Evolutionary conservation across 2,113 vertebrate species (phyloP).

Genomic region (Erythrolamprus reginae): DNA sequence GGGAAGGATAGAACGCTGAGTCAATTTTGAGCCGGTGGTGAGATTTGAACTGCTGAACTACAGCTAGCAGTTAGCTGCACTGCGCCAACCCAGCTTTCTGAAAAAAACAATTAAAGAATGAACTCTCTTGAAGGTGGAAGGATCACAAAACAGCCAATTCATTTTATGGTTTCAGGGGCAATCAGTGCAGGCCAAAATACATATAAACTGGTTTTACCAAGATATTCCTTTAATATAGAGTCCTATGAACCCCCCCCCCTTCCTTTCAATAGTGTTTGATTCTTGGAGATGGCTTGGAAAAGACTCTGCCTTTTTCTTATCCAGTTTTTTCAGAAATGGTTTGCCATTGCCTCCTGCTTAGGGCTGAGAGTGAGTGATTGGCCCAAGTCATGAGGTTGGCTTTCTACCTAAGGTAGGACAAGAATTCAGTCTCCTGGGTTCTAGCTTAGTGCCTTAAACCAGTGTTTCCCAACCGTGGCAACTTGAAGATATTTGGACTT

Average conservation of each 20-base stretch:
- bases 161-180: neutral
- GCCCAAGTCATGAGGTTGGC: neutral
- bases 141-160: neutral
- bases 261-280: neutral
- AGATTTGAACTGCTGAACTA: too few species aligned
- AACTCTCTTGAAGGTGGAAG: neutral
- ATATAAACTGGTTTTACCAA: neutral
- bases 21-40: too few species aligned
- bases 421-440: neutral
- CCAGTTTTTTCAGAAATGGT: neutral
- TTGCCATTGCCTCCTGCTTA: neutral
- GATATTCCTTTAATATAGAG: neutral
- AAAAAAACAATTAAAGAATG: neutral
- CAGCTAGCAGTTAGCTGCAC: too few species aligned
- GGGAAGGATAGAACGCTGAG: too few species aligned
- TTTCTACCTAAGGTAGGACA: neutral
- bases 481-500: too few species aligned
- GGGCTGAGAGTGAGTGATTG: neutral
- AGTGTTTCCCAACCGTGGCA: too few species aligned
- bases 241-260: neutral
- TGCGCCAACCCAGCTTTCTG: too few species aligned
- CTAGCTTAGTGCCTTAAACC: neutral
- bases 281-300: neutral
- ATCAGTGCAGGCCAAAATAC: neutral
- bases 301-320: neutral